Evolutionary conservation across 2,888 invertebrate species (phyloP), one percentile per base, ranked within the genome.

Genomic region (Apoda limacodes): DNA sequence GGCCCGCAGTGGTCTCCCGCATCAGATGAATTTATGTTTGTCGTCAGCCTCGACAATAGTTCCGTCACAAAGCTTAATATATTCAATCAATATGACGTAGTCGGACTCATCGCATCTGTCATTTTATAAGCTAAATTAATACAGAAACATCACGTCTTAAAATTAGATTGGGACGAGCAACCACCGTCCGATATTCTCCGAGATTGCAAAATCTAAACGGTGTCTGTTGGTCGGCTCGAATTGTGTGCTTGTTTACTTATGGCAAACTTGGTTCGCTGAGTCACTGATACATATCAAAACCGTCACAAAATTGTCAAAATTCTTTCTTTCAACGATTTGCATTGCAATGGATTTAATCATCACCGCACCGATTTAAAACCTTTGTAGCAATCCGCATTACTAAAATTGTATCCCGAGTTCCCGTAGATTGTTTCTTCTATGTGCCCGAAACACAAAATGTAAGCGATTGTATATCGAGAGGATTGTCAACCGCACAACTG

Each of bases 61-160:
- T n/a, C n/a, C n/a, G n/a, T n/a, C n/a, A n/a, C n/a, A n/a, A n/a
- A n/a, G n/a, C 22, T 27, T 7, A 19, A 17, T 9, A 32, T 32
- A 13, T 28, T 32, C 3, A 27, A 28, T n/a, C 20, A 15, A 9
- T 32, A 13, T 14, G 28, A 32, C 13, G 12, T 32, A 6, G 17
- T 32, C 11, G 27, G 32, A 22, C n/a, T n/a, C n/a, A n/a, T n/a
- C n/a, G n/a, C n/a, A n/a, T n/a, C n/a, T n/a, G n/a, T n/a, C n/a
- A n/a, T n/a, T n/a, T n/a, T n/a, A 29, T 34, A 28, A 19, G 28
- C 33, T n/a, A 33, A 33, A 28, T 22, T 33, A 10, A 9, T 33
- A 7, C 28, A 33, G 15, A 24, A 29, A 13, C 15, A 29, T 9
- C n/a, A n/a, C n/a, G n/a, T n/a, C n/a, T n/a, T 32, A 13, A 30